These are phyloP conservation scores for Tipula lateralis DNA, from an alignment of 2,888 invertebrate species.

Conservation along the genomic window DNA sequence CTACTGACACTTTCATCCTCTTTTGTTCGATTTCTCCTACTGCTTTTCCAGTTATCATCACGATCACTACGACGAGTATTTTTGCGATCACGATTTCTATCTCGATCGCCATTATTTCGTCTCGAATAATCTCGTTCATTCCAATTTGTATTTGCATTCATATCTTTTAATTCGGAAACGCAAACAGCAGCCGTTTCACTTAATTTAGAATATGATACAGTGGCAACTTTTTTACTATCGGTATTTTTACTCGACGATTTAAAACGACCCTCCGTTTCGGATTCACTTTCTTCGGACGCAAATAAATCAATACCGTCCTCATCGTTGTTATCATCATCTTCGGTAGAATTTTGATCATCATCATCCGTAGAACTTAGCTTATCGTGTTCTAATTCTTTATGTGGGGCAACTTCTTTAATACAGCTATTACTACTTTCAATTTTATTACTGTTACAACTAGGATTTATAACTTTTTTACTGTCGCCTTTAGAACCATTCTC, in stretches of 20 bases:
- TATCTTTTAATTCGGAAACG: conserved; percentile 35
- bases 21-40: conserved; percentile 30
- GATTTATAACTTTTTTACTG: background rate
- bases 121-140: conserved; percentile 30
- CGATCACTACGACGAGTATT: conserved; percentile 29
- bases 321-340: conserved; percentile 34
- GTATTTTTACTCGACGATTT: conserved; percentile 35
- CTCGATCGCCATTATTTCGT: conserved; percentile 29
- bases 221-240: conserved; percentile 34
- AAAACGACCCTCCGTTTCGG: conserved; percentile 38
- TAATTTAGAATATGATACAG: conserved; percentile 36
- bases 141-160: conserved; percentile 31
- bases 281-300: conserved; percentile 38
- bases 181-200: conserved; percentile 33
- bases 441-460: background rate
- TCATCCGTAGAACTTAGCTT: conserved; percentile 31
- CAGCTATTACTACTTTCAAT: conserved; percentile 20
- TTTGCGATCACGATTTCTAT: conserved; percentile 29
- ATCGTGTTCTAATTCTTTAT: conserved; percentile 34
- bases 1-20: conserved; percentile 31
- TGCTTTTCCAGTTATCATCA: conserved; percentile 25
- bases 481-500: background rate
- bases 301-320: conserved; percentile 38
- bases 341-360: conserved; percentile 33
- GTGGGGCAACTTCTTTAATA: background rate